These are phyloP conservation scores for Vulpes ferrilata DNA, from an alignment of 2,113 vertebrate species.

Conservation along the genomic window DNA sequence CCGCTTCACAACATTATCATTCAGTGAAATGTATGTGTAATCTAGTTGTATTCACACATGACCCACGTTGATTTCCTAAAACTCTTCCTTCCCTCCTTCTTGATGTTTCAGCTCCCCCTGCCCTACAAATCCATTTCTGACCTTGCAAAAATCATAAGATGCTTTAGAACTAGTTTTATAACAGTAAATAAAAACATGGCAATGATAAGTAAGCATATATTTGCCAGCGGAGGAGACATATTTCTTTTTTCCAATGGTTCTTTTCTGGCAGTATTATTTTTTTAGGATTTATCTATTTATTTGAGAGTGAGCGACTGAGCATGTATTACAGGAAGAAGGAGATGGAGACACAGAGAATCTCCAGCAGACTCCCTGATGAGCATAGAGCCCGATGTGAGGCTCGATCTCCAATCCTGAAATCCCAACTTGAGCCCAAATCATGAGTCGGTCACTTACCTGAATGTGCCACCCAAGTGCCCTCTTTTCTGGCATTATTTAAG, in stretches of 20 bases:
- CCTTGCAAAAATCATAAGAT: background rate
- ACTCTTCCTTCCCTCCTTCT: background rate
- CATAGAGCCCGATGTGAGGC: background rate
- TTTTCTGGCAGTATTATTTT: background rate
- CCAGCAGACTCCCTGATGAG: background rate
- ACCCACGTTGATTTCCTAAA: background rate
- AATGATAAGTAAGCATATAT: background rate
- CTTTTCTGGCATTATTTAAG: background rate
- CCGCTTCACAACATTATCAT: rapidly evolving
- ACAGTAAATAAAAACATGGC: background rate
- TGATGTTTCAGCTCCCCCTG: rapidly evolving
- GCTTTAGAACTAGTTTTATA: background rate
- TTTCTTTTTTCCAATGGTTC: background rate
- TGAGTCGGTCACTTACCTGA: background rate
- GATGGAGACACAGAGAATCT: background rate
- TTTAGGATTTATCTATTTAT: background rate
- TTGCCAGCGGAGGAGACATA: background rate
- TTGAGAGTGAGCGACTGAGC: background rate
- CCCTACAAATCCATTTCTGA: background rate
- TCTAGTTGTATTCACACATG: background rate
- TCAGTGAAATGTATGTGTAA: background rate
- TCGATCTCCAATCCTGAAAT: background rate
- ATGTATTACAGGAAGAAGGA: background rate
- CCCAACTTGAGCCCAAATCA: background rate
- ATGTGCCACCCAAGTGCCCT: rapidly evolving